Conservation (phyloP, 1,140 invertebrate species). For the Bombus pyrosoma region DNA sequence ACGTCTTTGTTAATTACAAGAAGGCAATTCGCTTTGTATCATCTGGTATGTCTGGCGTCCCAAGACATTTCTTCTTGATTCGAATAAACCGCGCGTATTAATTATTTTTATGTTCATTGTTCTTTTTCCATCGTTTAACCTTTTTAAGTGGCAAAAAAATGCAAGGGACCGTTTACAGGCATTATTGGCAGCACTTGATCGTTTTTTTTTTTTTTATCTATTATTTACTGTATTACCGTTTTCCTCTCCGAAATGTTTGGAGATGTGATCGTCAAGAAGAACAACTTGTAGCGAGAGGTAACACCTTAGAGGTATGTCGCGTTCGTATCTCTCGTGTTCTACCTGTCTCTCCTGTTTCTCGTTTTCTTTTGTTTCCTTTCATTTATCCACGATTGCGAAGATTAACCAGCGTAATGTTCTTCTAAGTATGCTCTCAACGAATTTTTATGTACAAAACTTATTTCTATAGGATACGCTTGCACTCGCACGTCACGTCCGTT, state of each 20-base stretch:
- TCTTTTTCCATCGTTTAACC: neutral
- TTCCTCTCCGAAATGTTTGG: conserved; percentile 58
- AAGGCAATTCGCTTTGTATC: conserved; percentile 83
- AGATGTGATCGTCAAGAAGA: conserved; percentile 50
- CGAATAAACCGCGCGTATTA: neutral
- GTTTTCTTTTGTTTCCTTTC: conserved; percentile 28
- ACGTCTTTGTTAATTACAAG: conserved; percentile 80
- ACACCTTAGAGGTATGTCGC: neutral
- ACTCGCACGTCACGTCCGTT: conserved; percentile 71
- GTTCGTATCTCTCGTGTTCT: conserved; percentile 26
- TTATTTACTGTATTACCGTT: conserved; percentile 61
- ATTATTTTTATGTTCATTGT: conserved; percentile 13
- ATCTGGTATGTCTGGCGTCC: conserved; percentile 79
- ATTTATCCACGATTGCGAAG: conserved; percentile 32
- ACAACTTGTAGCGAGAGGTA: neutral
- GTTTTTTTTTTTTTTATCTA: conserved; percentile 64
- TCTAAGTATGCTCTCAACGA: conserved; percentile 56
- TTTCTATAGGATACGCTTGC: conserved; percentile 73
- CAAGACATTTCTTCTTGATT: conserved; percentile 57
- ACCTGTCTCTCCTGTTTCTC: conserved; percentile 28
- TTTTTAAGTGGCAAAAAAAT: conserved; percentile 59
- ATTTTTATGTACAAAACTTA: conserved; percentile 80
- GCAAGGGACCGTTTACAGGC: conserved; percentile 77
- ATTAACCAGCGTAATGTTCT: conserved; percentile 44
- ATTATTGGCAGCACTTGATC: conserved; percentile 82